These are phyloP conservation scores for Diaphora mendica DNA, from an alignment of 2,888 invertebrate genomes.

Conservation along the genomic window DNA sequence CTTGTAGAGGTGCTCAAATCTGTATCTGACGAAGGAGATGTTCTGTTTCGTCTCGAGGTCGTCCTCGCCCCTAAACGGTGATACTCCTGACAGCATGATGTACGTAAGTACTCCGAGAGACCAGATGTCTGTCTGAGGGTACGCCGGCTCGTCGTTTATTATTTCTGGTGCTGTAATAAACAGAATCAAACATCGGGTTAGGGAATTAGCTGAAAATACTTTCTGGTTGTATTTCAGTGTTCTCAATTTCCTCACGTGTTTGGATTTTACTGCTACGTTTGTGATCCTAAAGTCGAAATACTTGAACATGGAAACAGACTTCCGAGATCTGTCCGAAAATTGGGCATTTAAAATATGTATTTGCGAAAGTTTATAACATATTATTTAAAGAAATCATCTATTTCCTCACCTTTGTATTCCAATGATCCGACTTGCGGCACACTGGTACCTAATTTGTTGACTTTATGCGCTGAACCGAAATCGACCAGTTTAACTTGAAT, in stretches of 20 bases:
- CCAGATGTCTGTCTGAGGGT: conserved; percentile 98
- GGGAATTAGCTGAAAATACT: too few species aligned
- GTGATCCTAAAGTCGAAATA: too few species aligned
- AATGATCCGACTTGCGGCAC: conserved; percentile 90
- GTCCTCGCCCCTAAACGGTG: conserved; percentile 95
- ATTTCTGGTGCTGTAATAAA: conserved; percentile 93
- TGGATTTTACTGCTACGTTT: too few species aligned
- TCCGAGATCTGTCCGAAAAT: too few species aligned
- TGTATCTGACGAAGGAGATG: conserved; percentile 94
- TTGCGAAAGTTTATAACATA: neutral
- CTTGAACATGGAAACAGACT: too few species aligned
- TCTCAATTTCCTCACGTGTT: neutral
- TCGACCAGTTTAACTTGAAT: conserved; percentile 96
- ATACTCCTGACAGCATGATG: conserved; percentile 95
- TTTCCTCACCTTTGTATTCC: conserved; percentile 89
- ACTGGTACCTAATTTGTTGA: conserved; percentile 91
- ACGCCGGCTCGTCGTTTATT: conserved; percentile 94
- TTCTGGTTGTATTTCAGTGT: conserved; percentile 27
- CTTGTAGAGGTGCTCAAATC: conserved; percentile 97
- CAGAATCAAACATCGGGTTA: neutral
- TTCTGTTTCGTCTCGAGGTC: conserved; percentile 96
- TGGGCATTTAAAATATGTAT: neutral
- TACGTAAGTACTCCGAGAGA: conserved; percentile 96
- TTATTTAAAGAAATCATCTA: neutral
- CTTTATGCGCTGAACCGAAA: conserved; percentile 94